Evolutionary conservation across 1,140 invertebrate species (phyloP), one percentile per base, ranked within the genome.

Genomic region (Frieseomelitta varia): DNA sequence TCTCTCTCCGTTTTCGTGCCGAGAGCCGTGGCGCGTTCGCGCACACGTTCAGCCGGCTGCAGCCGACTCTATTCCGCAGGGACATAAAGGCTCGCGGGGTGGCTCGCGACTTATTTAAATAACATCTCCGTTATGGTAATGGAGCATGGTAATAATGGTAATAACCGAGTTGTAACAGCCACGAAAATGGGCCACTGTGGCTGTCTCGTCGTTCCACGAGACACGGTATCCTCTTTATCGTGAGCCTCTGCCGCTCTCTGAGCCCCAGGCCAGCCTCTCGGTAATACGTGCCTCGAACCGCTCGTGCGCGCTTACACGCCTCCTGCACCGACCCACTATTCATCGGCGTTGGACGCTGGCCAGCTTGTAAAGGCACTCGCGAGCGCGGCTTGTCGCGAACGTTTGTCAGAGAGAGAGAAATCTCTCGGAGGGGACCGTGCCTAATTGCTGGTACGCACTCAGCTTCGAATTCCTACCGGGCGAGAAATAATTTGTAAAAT

Each of bases 91-190:
- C 72, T 84, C 72, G 84, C 53, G 79, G 84, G 79, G 79, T 75
- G 68, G 80, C 81, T 83, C 67, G 73, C 75, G 87, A 88, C 85
- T 90, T 92, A 91, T 92, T 92, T 91, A 90, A 92, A 86, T 84
- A 86, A 92, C 88, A 90, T 91, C 90, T 78, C 82, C 85, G 87
- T 89, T 92, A 92, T 90, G 91, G 87, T 91, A 92, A 92, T 93
- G 75, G 85, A 75, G 56, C 58, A 39, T 61, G 85, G 85, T 90
- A 92, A 90, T 92, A 90, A 90, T 90, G 89, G 87, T 89, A 87
- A 91, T 92, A 92, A 92, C 81, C 80, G 78, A 24, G 87, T 81
- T 88, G 86, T 61, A 85, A 91, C 63, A 84, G 68, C 72, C 63
- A 85, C 85, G 90, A 91, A 93, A 92, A 93, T 91, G 88, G 91